These are phyloP conservation scores for Sigmodon hispidus DNA, from an alignment of 2,113 vertebrate species.

Conservation along the genomic window DNA sequence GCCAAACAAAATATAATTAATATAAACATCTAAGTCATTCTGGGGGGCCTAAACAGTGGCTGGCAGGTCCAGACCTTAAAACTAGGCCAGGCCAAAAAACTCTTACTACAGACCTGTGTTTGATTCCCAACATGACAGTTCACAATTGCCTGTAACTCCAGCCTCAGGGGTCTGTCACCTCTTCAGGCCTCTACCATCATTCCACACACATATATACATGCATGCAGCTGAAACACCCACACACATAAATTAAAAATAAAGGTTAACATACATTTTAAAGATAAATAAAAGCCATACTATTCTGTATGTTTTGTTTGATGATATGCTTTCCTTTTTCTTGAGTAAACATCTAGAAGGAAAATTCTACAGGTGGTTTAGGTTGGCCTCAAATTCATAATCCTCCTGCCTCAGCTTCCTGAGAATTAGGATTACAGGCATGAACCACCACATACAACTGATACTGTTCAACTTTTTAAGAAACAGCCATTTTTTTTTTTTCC, in stretches of 20 bases:
- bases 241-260: not conserved
- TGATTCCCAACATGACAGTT: not conserved
- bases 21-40: too few relatives aligned
- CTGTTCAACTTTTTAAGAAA: not conserved
- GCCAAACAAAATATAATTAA: too few relatives aligned
- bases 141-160: not conserved
- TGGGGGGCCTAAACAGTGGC: too few relatives aligned
- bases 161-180: not conserved
- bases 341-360: not conserved
- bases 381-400: not conserved
- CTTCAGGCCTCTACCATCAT: not conserved
- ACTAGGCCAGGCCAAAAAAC: too few relatives aligned
- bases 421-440: not conserved
- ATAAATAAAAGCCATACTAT: not conserved
- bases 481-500: not conserved
- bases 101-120: not conserved
- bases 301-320: not conserved
- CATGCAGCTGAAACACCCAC: not conserved
- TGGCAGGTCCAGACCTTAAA: too few relatives aligned
- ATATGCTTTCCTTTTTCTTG: not conserved
- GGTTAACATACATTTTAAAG: not conserved
- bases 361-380: not conserved
- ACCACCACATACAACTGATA: not conserved
- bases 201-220: not conserved
- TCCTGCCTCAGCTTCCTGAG: not conserved